These are phyloP conservation scores for Trogon surrucura DNA, from an alignment of 2,113 vertebrate species.

Conservation along the genomic window DNA sequence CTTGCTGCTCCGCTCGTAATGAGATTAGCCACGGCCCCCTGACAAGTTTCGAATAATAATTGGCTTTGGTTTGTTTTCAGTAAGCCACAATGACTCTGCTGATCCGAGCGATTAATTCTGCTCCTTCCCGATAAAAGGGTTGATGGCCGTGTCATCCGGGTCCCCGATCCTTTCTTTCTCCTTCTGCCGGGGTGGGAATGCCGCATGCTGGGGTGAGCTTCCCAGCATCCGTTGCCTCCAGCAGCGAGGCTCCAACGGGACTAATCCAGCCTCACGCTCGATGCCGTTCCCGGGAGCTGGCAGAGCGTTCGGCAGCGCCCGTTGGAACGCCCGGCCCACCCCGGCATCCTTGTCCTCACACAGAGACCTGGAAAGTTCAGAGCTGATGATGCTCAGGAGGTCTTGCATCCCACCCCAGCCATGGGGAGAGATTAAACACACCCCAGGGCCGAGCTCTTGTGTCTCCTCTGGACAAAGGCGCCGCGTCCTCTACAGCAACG, in stretches of 20 bases:
- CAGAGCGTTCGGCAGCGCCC: fast-evolving
- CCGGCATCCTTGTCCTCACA: neutral
- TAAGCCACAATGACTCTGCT: neutral
- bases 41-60: constrained; percentile 7
- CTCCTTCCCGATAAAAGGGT: neutral
- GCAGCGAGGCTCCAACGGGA: neutral
- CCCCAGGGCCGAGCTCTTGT: fast-evolving
- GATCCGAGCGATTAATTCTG: constrained; percentile 5
- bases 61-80: constrained; percentile 49
- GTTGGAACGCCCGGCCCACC: neutral
- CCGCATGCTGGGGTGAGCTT: fast-evolving
- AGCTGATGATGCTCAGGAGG: neutral
- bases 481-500: fast-evolving
- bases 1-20: neutral
- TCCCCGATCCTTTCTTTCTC: too few relatives aligned
- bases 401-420: neutral
- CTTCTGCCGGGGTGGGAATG: neutral
- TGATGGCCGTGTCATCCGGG: neutral
- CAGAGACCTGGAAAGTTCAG: neutral
- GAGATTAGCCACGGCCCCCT: constrained; percentile 26
- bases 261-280: neutral
- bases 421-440: fast-evolving
- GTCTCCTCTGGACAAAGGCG: neutral
- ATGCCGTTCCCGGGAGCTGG: neutral
- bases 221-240: neutral